Evolutionary conservation across 2,888 invertebrate genomes (phyloP).

Genomic region (Encarsia formosa): DNA sequence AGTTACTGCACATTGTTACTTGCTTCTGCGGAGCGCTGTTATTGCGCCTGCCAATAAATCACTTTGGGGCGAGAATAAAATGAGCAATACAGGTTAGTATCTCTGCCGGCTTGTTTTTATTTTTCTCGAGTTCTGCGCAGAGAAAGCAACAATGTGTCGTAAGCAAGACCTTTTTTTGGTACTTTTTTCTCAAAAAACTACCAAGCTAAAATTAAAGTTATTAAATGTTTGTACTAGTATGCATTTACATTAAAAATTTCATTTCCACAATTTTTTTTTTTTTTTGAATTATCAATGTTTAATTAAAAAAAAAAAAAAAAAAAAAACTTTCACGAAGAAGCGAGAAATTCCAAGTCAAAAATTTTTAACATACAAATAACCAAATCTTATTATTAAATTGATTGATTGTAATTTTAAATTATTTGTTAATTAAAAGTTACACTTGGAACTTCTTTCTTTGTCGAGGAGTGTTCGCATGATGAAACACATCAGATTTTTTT

Average conservation of each 20-base stretch:
- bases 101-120: slow-evolving; percentile 21
- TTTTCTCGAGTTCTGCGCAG: slow-evolving; percentile 1
- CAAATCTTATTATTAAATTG: slow-evolving; percentile 6
- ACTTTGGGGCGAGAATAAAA: slow-evolving; percentile 29
- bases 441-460: slow-evolving; percentile 25
- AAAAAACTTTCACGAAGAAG: slow-evolving; percentile 23
- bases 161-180: too few species aligned
- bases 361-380: too few species aligned
- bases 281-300: too few species aligned
- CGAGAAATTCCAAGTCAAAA: slow-evolving; percentile 24
- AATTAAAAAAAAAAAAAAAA: too few species aligned
- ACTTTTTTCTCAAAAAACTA: too few species aligned
- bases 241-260: too few species aligned
- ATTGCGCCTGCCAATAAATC: slow-evolving; percentile 42
- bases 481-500: too few species aligned
- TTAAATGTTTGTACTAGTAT: too few species aligned
- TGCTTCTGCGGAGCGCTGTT: slow-evolving; percentile 29
- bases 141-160: slow-evolving; percentile 10
- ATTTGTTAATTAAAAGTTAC: slow-evolving; percentile 5
- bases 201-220: too few species aligned
- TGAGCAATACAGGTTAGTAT: slow-evolving; percentile 28
- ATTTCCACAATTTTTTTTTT: too few species aligned
- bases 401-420: slow-evolving; percentile 6
- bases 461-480: slow-evolving; percentile 21
- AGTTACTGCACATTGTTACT: slow-evolving; percentile 45